Evolutionary conservation across 2,797 vertebrate genomes (phyloP).

Genomic region (Chelmon rostratus): DNA sequence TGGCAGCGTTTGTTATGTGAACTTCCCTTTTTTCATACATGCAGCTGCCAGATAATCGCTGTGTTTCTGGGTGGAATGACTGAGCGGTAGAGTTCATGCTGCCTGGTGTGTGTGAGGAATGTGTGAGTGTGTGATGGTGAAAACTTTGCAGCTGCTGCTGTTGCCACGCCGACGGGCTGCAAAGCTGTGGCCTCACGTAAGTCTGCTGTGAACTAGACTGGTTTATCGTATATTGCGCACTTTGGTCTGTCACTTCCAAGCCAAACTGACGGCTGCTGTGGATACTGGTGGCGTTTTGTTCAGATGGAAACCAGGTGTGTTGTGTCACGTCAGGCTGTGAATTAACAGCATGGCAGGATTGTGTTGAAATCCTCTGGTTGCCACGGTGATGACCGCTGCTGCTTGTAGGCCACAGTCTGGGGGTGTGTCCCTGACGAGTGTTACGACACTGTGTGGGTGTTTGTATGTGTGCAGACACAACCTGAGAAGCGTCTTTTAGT

Average conservation of each 20-base stretch:
- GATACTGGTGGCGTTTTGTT: conserved; percentile 16
- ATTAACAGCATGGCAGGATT: conserved; percentile 2
- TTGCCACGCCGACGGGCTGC: conserved; percentile 25
- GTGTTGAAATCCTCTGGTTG: conserved; percentile 24
- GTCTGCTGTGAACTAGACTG: conserved; percentile 11
- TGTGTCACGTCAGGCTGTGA: background rate
- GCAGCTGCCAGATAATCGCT: conserved; percentile 55
- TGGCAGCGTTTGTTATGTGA: background rate
- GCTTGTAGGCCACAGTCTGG: conserved; percentile 15
- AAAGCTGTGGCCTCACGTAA: background rate
- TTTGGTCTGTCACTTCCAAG: conserved; percentile 3
- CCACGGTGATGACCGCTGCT: conserved; percentile 1
- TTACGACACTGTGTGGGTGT: conserved; percentile 1
- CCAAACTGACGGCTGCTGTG: conserved; percentile 2
- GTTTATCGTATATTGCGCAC: background rate
- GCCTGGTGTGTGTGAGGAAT: conserved; percentile 27
- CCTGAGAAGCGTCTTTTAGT: background rate
- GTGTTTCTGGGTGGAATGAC: conserved; percentile 10
- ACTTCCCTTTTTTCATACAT: conserved; percentile 56
- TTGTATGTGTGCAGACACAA: background rate
- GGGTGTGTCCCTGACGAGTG: conserved; percentile 18
- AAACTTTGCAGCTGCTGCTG: conserved; percentile 43
- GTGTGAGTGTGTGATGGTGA: conserved; percentile 18
- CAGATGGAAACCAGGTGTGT: conserved; percentile 24
- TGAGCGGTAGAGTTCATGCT: conserved; percentile 10